Base-by-base conservation (phyloP, 2,888 invertebrate species). In the Rotaria magnacalcarata region DNA sequence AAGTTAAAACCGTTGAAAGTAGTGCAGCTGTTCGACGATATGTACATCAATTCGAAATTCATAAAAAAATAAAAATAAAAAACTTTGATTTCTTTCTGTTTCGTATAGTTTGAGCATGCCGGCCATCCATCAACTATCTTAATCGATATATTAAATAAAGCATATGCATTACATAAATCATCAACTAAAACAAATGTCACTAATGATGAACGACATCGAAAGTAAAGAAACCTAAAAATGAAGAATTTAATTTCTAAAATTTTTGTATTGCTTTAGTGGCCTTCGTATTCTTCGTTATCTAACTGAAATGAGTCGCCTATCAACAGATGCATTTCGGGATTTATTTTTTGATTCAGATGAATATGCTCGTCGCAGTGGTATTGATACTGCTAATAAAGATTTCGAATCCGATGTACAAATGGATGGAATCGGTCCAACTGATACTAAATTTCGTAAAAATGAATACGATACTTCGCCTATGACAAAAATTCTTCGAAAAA, bases 301-400 rank as follows among this genome's bases (percentile, higher is more conserved):
- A n/a, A 80, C 80, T 43, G 24, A 80, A 8, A 80, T 80, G 47
- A 80, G 80, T 80, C 47, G 43, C 10, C 5, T 47, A 47, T 19
- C 80, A 47, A 80, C 80, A 14, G 47, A 80, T n/a, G 43, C 19
- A 47, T 80, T 80, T 47, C 80, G 80, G n/a, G 24, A 80, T 47
- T 80, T 80, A 47, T 80, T 80, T 80, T 80, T 80, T 47, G 80
- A 80, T 80, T 80, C 80, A 2, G 47, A 80, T 47, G 80, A 80
- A 2, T 80, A 80, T 80, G 67, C 67, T 41, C 67, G 67, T 41
- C 67, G 67, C 16, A 34, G 67, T 67, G 34, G 67, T 34, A 34
- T 80, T n/a, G 43, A 80, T 80, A 11, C 3, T n/a, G 80, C 34
- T 34, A 34, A 80, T 47, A 41, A 43, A 24, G 24, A 80, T 80